Base-by-base conservation (phyloP, 1,140 invertebrate species). In the Macrobrachium nipponense region DNA sequence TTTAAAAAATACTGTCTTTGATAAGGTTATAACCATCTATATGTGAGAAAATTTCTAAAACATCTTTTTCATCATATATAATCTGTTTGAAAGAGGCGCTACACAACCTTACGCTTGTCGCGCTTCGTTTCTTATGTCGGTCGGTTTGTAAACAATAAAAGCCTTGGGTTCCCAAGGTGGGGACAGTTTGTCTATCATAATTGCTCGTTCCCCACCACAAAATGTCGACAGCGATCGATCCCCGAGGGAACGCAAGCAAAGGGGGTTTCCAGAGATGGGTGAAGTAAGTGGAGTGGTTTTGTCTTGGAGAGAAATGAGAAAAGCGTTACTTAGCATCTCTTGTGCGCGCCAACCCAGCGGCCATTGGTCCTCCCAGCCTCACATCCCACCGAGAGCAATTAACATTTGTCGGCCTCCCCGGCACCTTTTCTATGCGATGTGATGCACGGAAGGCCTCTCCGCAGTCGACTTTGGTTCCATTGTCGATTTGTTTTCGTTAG, bases 121-220 rank as follows among this genome's bases (percentile, higher is more conserved):
- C 51, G 12, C 12, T 51, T 51, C 51, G 0, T 51, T 51, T 51
- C 51, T 51, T 51, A 51, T 2, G 51, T 70, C 8, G 68, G 68
- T 70, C 68, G 68, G 68, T 70, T 70, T 70, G 68, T 70, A 70
- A 70, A 70, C 68, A 70, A 70, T 70, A 70, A 43, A 70, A 43
- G 68, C 68, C 23, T 43, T 70, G 36, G 68, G 23, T 70, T 70
- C 68, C 68, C 68, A 43, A 23, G 68, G 68, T 43, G 36, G 68
- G 68, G 68, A 43, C 23, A 70, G 68, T 70, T 70, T 70, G 36
- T 17, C 36, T 70, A 14, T 70, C 15, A 70, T 70, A 27, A 27
- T 70, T 70, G 36, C 20, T 43, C 15, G 23, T 43, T 27, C 68
- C 68, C 23, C 68, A 23, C 23, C 36, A 70, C 68, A 70, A 70